A percentile compares a stretch with the other conserved stretches of the same genome.
Evolutionary conservation across 2,888 invertebrate species (phyloP).

Genomic region (Linnaemya tessellans): DNA sequence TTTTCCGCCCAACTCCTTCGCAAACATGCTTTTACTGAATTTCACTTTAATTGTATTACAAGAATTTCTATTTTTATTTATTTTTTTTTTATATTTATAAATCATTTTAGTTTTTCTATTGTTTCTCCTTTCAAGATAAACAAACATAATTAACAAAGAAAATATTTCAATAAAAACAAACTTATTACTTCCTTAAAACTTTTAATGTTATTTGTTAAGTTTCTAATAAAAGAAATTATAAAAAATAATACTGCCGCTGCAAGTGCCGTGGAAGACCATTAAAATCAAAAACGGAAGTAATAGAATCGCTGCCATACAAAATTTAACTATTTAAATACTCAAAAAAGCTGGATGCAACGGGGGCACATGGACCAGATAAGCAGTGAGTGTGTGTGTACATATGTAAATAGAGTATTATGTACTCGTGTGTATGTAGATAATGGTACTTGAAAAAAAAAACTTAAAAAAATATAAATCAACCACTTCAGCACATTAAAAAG

Average conservation of each 20-base stretch:
- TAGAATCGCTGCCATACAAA: slow-evolving; percentile 41
- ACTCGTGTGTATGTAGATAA: slow-evolving; percentile 36
- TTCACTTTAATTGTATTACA: neutral
- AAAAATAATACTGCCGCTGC: slow-evolving; percentile 18
- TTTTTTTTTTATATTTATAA: slow-evolving; percentile 4
- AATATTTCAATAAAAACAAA: slow-evolving; percentile 38
- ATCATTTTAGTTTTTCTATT: neutral
- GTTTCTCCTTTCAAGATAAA: slow-evolving; percentile 1
- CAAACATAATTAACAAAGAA: slow-evolving; percentile 27
- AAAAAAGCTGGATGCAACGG: neutral
- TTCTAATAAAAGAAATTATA: neutral
- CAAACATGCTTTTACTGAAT: neutral
- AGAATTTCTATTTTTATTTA: neutral
- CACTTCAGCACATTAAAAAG: slow-evolving; percentile 72
- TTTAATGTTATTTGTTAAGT: slow-evolving; percentile 30
- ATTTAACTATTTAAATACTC: slow-evolving; percentile 46
- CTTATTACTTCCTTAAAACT: slow-evolving; percentile 29
- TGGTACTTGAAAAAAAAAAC: slow-evolving; percentile 47
- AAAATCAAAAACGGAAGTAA: slow-evolving; percentile 50
- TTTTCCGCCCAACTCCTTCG: neutral
- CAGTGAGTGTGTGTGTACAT: slow-evolving; percentile 13
- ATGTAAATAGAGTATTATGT: neutral
- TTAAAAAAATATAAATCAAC: slow-evolving; percentile 70
- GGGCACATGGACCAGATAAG: neutral
- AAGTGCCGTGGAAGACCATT: neutral